Evolutionary conservation across 2,797 vertebrate genomes (phyloP), one percentile per base, ranked within the genome.

Genomic region (Taenioides sp.): DNA sequence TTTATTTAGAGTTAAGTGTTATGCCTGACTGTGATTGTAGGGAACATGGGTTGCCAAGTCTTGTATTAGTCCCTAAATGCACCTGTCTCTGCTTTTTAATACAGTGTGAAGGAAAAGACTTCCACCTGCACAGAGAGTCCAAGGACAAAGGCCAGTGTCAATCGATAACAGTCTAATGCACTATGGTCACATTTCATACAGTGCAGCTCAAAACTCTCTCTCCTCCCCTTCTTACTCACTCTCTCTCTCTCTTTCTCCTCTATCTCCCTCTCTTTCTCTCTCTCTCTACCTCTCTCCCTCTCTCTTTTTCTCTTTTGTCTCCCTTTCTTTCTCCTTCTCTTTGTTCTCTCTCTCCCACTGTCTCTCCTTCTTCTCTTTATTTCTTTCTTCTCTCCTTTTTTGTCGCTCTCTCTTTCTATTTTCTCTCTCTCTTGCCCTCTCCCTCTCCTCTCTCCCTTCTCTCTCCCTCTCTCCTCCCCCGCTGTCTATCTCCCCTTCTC

Each of bases 371-470:
- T 68, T 71, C 37, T 37, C 37, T 9, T 7, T 37, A 7, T 37
- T 7, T 10, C 37, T 37, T 7, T 43, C 14, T 14, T 43, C 40
- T 43, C 40, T 43, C 12, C 0, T 14, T 11, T 12, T 40, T 40
- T 31, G 27, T 37, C 37, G 1, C 37, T 37, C 37, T 40, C 14
- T 43, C 14, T 14, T 3, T 43, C 16, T 43, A 3, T 14, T 3
- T 14, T 16, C 14, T 12, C 40, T 40, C 40, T 2, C 10, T 40
- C 40, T n/a, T n/a, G n/a, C n/a, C 16, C 14, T 9, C 70, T 81
- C 67, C 55, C 31, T 58, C 70, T 86, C 77, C 67, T 83, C 85
- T n/a, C n/a, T n/a, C 69, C 27, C 78, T 25, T 61, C 57, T 68
- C n/a, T n/a, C n/a, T n/a, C n/a, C n/a, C 2, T 58, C 31, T 58